Evolutionary conservation across 2,888 invertebrate species (phyloP).

Genomic region (Schrankia costaestrigalis): DNA sequence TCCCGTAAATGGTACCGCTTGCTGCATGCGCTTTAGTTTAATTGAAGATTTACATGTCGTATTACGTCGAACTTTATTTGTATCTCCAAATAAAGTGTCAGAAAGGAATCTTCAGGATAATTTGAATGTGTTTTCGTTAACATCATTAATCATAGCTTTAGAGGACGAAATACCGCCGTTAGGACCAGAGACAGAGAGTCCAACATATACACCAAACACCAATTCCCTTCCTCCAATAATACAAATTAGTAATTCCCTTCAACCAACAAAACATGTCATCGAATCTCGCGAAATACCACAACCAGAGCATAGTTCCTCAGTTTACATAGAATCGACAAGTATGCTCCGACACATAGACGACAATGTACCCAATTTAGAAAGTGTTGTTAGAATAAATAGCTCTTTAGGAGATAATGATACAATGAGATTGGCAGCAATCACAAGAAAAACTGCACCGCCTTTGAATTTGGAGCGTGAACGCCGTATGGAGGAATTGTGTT

Average conservation of each 20-base stretch:
- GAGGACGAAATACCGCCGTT: too few relatives aligned
- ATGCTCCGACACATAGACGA: conserved; percentile 9
- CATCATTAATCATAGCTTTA: too few relatives aligned
- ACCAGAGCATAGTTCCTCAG: not conserved
- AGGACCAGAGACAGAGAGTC: too few relatives aligned
- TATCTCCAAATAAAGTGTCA: too few relatives aligned
- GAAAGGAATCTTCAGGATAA: too few relatives aligned
- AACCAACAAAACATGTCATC: not conserved
- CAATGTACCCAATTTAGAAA: conserved; percentile 8
- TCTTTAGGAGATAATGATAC: not conserved
- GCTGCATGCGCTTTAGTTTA: too few relatives aligned
- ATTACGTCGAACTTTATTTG: too few relatives aligned
- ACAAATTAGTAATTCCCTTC: not conserved
- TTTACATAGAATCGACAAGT: not conserved
- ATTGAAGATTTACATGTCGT: too few relatives aligned
- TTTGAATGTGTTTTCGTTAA: too few relatives aligned
- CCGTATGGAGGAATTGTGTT: conserved; percentile 14
- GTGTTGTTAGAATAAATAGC: conserved; percentile 3
- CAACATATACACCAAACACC: too few relatives aligned
- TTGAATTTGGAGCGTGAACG: conserved; percentile 12
- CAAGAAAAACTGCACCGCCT: conserved; percentile 10
- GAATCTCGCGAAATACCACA: not conserved
- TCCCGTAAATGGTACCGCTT: too few relatives aligned
- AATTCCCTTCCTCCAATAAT: too few relatives aligned
- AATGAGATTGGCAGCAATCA: conserved; percentile 9